These are phyloP conservation scores for Actinopyga echinites DNA, from an alignment of 53 echinoderm and acorn worm genomes.

Conservation along the genomic window DNA sequence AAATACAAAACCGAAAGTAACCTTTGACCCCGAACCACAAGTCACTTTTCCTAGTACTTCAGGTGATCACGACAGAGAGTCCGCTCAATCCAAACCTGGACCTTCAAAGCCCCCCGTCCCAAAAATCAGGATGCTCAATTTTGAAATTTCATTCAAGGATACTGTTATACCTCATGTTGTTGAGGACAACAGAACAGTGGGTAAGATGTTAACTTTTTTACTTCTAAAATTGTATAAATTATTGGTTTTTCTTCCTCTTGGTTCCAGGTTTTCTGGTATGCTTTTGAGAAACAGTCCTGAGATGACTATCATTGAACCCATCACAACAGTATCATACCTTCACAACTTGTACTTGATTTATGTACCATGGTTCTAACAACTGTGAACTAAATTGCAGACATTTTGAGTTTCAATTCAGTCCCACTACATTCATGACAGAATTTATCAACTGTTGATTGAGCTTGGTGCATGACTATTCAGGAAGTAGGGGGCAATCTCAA, in stretches of 20 bases:
- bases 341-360: neutral
- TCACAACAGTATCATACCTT: no score
- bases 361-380: neutral
- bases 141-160: neutral
- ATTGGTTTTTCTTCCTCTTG: neutral
- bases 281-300: neutral
- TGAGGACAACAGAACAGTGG: constrained; percentile 22
- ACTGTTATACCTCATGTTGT: constrained; percentile 9
- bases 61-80: neutral
- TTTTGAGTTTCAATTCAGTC: neutral
- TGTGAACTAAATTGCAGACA: neutral
- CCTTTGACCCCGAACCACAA: neutral
- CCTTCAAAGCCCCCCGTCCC: neutral
- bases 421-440: neutral
- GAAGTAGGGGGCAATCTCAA: neutral
- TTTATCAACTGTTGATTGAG: neutral
- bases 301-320: no score
- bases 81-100: neutral
- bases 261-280: neutral
- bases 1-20: neutral
- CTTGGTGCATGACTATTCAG: neutral
- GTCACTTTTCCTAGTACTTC: constrained; percentile 4
- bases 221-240: neutral
- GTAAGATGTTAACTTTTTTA: neutral
- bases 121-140: constrained; percentile 12